Percentiles rank a stretch among this genome's conserved stretches.
Evolutionary conservation across 2,113 vertebrate species (phyloP).

Genomic region (Peromyscus leucopus): DNA sequence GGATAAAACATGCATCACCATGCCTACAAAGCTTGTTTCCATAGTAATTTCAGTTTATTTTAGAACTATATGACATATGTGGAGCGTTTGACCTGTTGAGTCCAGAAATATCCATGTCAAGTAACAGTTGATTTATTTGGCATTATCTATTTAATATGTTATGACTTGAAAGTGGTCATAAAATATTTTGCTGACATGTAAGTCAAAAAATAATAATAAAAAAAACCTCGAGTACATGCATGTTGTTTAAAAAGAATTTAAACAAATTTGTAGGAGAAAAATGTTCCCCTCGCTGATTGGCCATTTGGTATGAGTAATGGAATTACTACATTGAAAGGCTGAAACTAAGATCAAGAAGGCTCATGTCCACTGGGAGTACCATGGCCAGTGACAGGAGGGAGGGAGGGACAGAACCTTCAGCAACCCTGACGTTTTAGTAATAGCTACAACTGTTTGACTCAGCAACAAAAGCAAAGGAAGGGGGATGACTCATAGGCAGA

Average conservation of each 20-base stretch:
- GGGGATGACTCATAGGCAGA: background rate
- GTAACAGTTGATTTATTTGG: slow-evolving; percentile 58
- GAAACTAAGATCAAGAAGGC: background rate
- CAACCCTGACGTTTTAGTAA: background rate
- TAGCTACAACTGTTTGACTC: background rate
- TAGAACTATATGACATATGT: slow-evolving; percentile 30
- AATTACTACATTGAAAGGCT: background rate
- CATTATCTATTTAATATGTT: slow-evolving; percentile 60
- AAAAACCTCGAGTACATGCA: background rate
- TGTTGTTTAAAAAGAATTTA: slow-evolving; percentile 35
- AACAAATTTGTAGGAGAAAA: background rate
- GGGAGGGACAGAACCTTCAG: background rate
- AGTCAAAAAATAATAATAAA: slow-evolving; percentile 55
- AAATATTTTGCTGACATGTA: slow-evolving; percentile 56
- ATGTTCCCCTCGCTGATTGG: background rate
- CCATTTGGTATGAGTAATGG: background rate
- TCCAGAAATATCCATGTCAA: slow-evolving; percentile 52
- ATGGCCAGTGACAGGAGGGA: background rate
- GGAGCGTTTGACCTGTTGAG: slow-evolving; percentile 17
- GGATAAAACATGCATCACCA: slow-evolving; percentile 44
- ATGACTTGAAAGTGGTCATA: slow-evolving; percentile 14
- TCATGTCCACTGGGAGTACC: background rate
- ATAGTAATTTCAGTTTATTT: slow-evolving; percentile 48
- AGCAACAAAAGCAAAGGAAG: background rate
- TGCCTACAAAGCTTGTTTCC: slow-evolving; percentile 67